Conservation (phyloP, 1,140 invertebrate genomes). For the Philaenus spumarius region DNA sequence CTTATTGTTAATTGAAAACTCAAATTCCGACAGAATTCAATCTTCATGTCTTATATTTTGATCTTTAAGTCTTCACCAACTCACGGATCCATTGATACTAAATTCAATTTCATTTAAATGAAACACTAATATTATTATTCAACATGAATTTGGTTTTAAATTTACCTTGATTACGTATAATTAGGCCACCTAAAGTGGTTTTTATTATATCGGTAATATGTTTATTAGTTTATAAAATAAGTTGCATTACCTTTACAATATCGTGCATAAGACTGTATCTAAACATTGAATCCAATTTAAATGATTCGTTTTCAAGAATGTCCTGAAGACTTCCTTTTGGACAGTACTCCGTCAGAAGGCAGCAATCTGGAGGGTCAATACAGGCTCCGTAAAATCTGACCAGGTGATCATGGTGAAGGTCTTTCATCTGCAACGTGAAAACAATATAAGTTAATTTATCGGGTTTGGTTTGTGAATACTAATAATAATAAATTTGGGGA, state of each 20-base stretch:
- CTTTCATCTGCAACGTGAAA: conserved; percentile 68
- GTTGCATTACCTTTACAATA: conserved; percentile 72
- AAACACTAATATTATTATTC: no score
- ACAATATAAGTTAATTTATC: not conserved
- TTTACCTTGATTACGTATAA: no score
- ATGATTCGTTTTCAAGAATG: conserved; percentile 88
- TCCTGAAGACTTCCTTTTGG: conserved; percentile 93
- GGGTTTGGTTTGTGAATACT: not conserved
- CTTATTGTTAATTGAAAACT: no score
- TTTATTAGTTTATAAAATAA: no score
- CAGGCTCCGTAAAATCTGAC: conserved; percentile 92
- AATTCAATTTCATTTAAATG: no score
- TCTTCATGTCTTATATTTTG: no score
- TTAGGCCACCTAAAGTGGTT: no score
- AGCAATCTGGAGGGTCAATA: conserved; percentile 76
- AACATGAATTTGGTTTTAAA: no score
- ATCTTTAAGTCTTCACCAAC: no score
- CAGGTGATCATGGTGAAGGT: conserved; percentile 91
- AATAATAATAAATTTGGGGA: not conserved
- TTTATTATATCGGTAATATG: no score
- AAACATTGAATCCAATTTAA: conserved; percentile 91
- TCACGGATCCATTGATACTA: no score
- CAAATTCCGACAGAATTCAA: no score
- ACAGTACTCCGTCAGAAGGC: conserved; percentile 90
- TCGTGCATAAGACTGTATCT: conserved; percentile 90